phyloP scores from a whole-genome alignment of 2,113 vertebrate species.

The Coptodon rendalli region DNA sequence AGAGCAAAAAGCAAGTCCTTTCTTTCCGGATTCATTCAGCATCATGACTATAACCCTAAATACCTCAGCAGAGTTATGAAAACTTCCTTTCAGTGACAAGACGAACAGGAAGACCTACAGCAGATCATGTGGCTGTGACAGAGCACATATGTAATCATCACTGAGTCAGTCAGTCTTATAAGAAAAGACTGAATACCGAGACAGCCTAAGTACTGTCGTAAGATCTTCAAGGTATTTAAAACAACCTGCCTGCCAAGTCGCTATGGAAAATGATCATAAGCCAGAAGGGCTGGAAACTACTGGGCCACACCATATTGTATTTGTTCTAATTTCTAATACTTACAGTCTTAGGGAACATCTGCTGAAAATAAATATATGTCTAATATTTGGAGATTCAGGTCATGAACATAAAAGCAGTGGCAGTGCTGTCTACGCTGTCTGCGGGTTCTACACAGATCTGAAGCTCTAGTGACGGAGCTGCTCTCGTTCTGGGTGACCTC shows the following conservation, averaged over 20 bases:
- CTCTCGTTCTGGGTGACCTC: conserved; percentile 10
- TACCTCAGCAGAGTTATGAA: neutral
- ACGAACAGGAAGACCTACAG: neutral
- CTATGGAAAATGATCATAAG: neutral
- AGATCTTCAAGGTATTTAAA: neutral
- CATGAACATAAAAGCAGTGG: neutral
- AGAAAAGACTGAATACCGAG: neutral
- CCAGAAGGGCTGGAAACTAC: neutral
- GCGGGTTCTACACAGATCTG: neutral
- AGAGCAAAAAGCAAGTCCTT: neutral
- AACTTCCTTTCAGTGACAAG: neutral
- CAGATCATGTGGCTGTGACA: neutral
- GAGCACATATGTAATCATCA: neutral
- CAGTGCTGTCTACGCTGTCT: neutral
- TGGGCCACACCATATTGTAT: neutral
- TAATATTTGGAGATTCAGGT: neutral
- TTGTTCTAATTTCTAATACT: neutral
- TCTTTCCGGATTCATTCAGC: neutral
- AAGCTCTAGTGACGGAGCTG: neutral
- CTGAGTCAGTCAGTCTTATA: neutral
- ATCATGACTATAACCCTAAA: neutral
- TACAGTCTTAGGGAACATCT: neutral
- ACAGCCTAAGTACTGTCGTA: neutral
- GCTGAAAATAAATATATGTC: neutral
- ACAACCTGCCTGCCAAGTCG: neutral